Evolutionary conservation across 2,797 vertebrate species (phyloP).

Genomic region (Cirrhinus molitorella): DNA sequence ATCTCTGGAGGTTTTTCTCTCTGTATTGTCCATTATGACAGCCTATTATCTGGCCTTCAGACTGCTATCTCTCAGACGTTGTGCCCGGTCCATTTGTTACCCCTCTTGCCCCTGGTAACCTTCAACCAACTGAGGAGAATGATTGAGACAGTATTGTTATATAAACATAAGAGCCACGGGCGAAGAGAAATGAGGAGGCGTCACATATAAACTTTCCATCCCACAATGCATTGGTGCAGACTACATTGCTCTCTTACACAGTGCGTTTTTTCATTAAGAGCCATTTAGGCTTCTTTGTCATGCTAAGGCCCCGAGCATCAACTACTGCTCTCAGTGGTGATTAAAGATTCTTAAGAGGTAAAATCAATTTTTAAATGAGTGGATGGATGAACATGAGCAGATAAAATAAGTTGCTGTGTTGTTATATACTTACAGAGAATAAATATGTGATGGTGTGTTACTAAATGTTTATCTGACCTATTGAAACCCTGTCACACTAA

Average conservation of each 20-base stretch:
- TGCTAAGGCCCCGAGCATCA: slow-evolving; percentile 15
- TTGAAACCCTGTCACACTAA: not conserved
- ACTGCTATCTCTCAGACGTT: slow-evolving; percentile 91
- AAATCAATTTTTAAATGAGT: slow-evolving; percentile 10
- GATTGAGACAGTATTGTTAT: slow-evolving; percentile 90
- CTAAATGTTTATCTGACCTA: slow-evolving; percentile 7
- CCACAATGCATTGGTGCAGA: slow-evolving; percentile 29
- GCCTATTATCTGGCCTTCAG: slow-evolving; percentile 94
- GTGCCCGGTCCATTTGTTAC: slow-evolving; percentile 89
- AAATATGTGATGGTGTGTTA: not conserved
- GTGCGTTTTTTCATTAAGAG: slow-evolving; percentile 36
- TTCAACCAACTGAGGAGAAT: slow-evolving; percentile 89
- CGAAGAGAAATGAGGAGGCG: slow-evolving; percentile 69
- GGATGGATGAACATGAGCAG: not conserved
- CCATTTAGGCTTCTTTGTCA: slow-evolving; percentile 28
- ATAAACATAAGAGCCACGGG: slow-evolving; percentile 91
- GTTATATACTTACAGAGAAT: not conserved
- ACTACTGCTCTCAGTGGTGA: slow-evolving; percentile 5
- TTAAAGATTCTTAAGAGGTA: slow-evolving; percentile 18
- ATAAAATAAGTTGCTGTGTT: slow-evolving; percentile 12
- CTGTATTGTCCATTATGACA: slow-evolving; percentile 96
- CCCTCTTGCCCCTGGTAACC: slow-evolving; percentile 89
- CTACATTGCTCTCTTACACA: slow-evolving; percentile 19
- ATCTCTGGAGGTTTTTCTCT: slow-evolving; percentile 87
- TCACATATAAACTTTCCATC: slow-evolving; percentile 42